Conservation (phyloP, 2,888 invertebrate genomes). For the Hyposoter dolosus region DNA sequence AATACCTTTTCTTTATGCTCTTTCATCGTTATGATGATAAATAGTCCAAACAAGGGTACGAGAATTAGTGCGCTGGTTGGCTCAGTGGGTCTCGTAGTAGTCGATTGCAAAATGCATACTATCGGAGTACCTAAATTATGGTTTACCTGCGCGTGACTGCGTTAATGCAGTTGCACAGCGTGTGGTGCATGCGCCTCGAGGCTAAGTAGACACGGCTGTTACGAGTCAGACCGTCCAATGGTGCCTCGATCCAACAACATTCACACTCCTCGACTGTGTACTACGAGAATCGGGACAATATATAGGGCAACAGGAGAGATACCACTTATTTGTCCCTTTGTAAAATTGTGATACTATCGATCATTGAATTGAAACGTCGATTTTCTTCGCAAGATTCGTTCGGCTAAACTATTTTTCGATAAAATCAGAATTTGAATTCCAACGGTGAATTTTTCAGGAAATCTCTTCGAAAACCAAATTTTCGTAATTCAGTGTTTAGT, state of each 20-base stretch:
- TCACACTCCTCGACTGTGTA: slow-evolving; percentile 2
- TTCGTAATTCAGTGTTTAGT: not conserved
- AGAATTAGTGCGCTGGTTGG: slow-evolving; percentile 42
- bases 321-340: not conserved
- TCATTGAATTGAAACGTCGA: no score
- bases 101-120: slow-evolving; percentile 48
- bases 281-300: not conserved
- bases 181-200: slow-evolving; percentile 43
- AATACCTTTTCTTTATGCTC: slow-evolving; percentile 5
- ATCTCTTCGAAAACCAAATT: no score
- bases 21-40: slow-evolving; percentile 35
- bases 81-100: slow-evolving; percentile 31
- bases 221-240: slow-evolving; percentile 27
- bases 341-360: not conserved
- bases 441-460: no score
- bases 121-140: slow-evolving; percentile 36
- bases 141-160: slow-evolving; percentile 57
- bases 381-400: no score
- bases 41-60: slow-evolving; percentile 35
- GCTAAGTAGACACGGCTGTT: slow-evolving; percentile 44
- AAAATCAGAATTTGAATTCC: no score
- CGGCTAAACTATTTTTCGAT: no score
- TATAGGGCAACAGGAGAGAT: not conserved
- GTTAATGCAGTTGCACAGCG: slow-evolving; percentile 48
- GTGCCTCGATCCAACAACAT: slow-evolving; percentile 33